Base-by-base conservation (phyloP, 2,797 vertebrate genomes). In the Sphenodon punctatus region DNA sequence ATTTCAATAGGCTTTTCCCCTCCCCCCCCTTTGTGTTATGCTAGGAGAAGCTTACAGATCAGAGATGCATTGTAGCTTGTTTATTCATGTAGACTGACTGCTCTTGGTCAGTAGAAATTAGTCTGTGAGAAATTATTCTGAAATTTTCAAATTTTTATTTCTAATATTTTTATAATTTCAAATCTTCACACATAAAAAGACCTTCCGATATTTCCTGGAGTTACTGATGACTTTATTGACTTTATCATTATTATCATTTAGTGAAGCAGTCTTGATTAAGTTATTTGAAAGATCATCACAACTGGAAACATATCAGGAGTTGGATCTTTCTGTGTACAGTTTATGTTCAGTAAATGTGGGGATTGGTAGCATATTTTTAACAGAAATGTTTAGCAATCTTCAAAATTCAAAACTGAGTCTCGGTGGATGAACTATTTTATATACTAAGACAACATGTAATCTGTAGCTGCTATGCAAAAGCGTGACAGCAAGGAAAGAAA, bases 371-470 rank as follows among this genome's bases (percentile, higher is more conserved):
- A 72, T 80, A 45, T 48, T 68, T 32, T 17, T 41, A 73, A 22
- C 23, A 59, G 20, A 51, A 11, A 4, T 61, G 55, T 53, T 46
- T 46, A 63, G 36, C 19, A 27, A 76, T 10, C 11, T 14, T 55
- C 16, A 68, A 66, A 87, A 79, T 73, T 71, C 63, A 87, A 86
- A 84, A 79, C 15, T 72, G 53, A 41, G 17, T 89, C 85, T 73
- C 78, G 90, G 16, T 68, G 88, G 34, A 67, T 67, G 69, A 80
- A 71, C 20, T 76, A 43, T 64, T 82, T 76, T 80, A 53, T 53
- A 58, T 42, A 56, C 38, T 27, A 4, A 43, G 82, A 67, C 13
- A 67, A 13, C 63, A 49, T 8, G 68, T 34, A 86, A 58, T 84
- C 51, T 77, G 5, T 66, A 43, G 85, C 53, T 85, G 41, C 79